Conservation (phyloP, 2,797 vertebrate genomes). For the Gymnocypris eckloni region DNA sequence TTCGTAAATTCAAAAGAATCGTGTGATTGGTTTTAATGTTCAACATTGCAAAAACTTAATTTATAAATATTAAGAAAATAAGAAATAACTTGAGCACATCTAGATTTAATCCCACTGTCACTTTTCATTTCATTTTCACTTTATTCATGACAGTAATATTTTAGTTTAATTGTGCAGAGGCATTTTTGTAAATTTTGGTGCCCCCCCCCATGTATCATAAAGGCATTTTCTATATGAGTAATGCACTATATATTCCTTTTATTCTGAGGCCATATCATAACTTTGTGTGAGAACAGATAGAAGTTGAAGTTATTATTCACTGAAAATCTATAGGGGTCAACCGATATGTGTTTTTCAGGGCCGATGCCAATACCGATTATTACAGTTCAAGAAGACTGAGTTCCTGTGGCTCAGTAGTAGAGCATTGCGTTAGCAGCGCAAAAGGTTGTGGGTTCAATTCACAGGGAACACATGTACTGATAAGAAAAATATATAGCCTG, state of each 20-base stretch:
- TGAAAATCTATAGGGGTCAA: background rate
- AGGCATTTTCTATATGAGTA: background rate
- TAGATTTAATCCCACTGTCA: background rate
- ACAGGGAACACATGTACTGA: too few species aligned
- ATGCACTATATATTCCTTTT: background rate
- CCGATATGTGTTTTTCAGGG: too few species aligned
- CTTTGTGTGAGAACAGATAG: background rate
- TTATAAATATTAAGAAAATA: too few species aligned
- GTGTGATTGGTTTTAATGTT: background rate
- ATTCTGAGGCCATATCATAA: background rate
- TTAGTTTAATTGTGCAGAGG: background rate
- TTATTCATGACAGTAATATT: background rate
- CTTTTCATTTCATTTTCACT: background rate
- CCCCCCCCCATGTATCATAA: background rate
- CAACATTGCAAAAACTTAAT: background rate
- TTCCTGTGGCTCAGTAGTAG: too few species aligned
- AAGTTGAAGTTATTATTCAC: background rate
- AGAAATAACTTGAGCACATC: background rate
- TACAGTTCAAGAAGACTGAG: background rate
- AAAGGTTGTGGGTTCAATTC: too few species aligned
- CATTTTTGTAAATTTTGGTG: background rate
- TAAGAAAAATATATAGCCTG: too few species aligned
- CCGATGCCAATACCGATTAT: background rate
- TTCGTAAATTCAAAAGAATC: background rate
- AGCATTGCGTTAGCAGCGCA: too few species aligned